Base-by-base conservation (phyloP, 2,797 vertebrate genomes). In the Nothura maculosa region DNA sequence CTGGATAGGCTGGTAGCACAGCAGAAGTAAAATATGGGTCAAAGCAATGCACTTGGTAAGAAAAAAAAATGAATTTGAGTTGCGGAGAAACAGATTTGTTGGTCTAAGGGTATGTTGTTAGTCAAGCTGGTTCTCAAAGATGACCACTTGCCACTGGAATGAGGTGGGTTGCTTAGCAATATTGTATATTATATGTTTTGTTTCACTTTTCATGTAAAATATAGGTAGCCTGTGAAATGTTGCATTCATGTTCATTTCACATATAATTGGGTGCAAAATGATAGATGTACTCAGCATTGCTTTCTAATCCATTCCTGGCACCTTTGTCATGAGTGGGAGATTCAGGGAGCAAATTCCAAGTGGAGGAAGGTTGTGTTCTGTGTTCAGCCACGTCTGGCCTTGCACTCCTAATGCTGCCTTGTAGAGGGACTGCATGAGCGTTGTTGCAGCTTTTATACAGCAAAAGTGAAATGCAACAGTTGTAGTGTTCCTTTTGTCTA, bases 201-300 rank as follows among this genome's bases (percentile, higher is more conserved):
- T 86, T 69, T 91, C 40, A 50, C 12, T 34, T 68, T 34, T n/a
- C 40, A 36, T 2, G 16, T 60, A 38, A 75, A 58, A 58, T 4
- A 14, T 21, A 40, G 28, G 38, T 64, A 58, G 64, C 85, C 81
- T 2, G 0, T 42, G 45, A 91, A 94, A 69, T 43, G 43, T 7
- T n/a, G 10, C 6, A 1, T 27, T 83, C 50, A 43, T 4, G 69
- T 80, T 66, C 40, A 24, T 67, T 17, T 10, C 58, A 40, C 17
- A 14, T 16, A 13, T 28, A 68, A 3, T 2, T n/a, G 3, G 1
- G 5, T 8, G 25, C 16, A 32, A 34, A 6, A n/a, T 13, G 16
- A 7, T 20, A 27, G 38, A 3, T 61, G 50, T 55, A 1, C 4
- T 13, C 6, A 25, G 1, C 2, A 4, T 8, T 16, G 0, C 21